phyloP scores from a whole-genome alignment of 2,888 invertebrate genomes.

The Druceiella hillmani region DNA sequence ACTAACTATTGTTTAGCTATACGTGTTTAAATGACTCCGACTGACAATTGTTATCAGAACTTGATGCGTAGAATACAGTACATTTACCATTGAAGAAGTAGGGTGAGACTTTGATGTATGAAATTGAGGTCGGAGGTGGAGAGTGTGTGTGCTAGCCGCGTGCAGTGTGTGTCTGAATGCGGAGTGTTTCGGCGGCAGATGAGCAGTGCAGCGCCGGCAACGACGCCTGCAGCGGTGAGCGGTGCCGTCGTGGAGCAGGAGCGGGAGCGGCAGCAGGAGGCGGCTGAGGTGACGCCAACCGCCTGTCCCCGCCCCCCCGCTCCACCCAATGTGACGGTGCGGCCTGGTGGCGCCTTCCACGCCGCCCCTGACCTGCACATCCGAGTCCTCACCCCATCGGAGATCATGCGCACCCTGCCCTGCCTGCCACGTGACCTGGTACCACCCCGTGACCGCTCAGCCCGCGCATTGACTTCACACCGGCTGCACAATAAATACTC shows the following conservation, averaged over 20 bases:
- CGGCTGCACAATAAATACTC: not conserved
- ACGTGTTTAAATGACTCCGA: too few relatives aligned
- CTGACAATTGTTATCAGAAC: too few relatives aligned
- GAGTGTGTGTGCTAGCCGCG: conserved; percentile 23
- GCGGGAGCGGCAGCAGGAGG: conserved; percentile 12
- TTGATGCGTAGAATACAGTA: too few relatives aligned
- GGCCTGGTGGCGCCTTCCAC: conserved; percentile 55
- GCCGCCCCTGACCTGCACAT: conserved; percentile 67
- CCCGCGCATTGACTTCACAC: conserved; percentile 10
- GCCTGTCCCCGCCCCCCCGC: conserved; percentile 36
- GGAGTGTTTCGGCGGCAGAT: conserved; percentile 23
- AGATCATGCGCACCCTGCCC: conserved; percentile 88
- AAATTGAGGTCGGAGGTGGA: too few relatives aligned
- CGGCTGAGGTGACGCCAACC: conserved; percentile 28
- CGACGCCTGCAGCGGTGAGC: conserved; percentile 26
- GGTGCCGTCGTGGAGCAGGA: conserved; percentile 22
- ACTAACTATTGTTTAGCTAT: too few relatives aligned
- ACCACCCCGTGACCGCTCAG: conserved; percentile 26
- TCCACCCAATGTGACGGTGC: conserved; percentile 64
- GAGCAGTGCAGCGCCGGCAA: conserved; percentile 21
- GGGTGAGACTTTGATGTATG: too few relatives aligned
- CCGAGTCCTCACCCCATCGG: conserved; percentile 82
- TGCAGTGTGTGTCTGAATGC: conserved; percentile 18
- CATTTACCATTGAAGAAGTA: too few relatives aligned
- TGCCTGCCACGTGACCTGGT: conserved; percentile 65